Evolutionary conservation across 2,888 invertebrate species (phyloP), one percentile per base, ranked within the genome.

Genomic region (Sipha maydis): DNA sequence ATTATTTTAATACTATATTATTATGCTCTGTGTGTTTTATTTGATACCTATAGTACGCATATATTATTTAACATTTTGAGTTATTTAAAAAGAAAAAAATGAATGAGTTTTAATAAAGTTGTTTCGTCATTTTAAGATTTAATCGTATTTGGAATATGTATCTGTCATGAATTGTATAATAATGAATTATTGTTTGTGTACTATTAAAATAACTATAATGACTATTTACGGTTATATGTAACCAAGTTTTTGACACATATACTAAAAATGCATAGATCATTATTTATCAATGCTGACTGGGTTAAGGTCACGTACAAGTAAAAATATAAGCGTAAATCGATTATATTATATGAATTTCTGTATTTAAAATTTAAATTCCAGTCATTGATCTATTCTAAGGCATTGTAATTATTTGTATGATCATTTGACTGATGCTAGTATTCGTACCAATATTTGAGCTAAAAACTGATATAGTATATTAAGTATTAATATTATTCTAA

Each of bases 271-370:
- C 34, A 83, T 75, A 75, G 61, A 83, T 83, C 75, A 61, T 61
- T 83, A 83, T 75, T 83, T 75, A 83, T 83, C 56, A 56, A 75
- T n/a, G 4, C 85, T 77, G 85, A 85, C 41, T 85, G 67, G 85
- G 85, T 85, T 77, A 85, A 85, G 85, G 75, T 76, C n/a, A 14
- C 21, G 73, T 17, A 84, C 38, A 76, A 75, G 77, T 85, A 69
- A 85, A 77, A 76, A 48, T 77, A 85, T 85, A 67, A 77, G 67
- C 77, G 61, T 31, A 85, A 84, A 21, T 19, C 21, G 28, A 34
- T 61, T 83, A 61, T 56, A 83, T 73, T 38, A 31, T 75, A 38
- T 83, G 28, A 3, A 69, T 69, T n/a, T 69, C 9, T 69, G 11
- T 28, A 28, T 71, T 56, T 38, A 11, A 25, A 69, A n/a, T 71